phyloP scores from a whole-genome alignment of 2,113 vertebrate species.

The Podarcis raffonei region DNA sequence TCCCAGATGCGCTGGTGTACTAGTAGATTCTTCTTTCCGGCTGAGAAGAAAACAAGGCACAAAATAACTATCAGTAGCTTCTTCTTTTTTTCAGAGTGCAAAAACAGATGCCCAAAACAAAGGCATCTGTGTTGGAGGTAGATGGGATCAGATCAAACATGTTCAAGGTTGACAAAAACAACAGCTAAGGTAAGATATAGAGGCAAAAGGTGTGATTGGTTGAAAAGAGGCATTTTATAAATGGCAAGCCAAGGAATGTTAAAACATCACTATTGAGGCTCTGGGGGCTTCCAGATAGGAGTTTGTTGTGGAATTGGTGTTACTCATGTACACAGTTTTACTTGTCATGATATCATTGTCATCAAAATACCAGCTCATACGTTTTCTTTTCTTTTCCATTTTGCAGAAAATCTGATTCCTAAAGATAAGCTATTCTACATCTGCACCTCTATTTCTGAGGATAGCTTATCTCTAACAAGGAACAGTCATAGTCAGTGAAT shows the following conservation, averaged over 20 bases:
- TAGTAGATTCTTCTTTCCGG: slow-evolving; percentile 54
- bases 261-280: not conserved
- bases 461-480: too few species aligned
- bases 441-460: too few species aligned
- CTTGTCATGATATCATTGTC: too few species aligned
- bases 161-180: slow-evolving; percentile 52
- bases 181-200: slow-evolving; percentile 41
- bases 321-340: too few species aligned
- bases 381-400: too few species aligned
- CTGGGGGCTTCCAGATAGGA: too few species aligned
- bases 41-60: slow-evolving; percentile 65
- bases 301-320: too few species aligned
- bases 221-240: slow-evolving; percentile 42
- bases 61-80: slow-evolving; percentile 42
- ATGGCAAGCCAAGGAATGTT: slow-evolving; percentile 4
- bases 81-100: slow-evolving; percentile 57
- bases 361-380: too few species aligned
- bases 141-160: slow-evolving; percentile 65
- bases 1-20: slow-evolving; percentile 66
- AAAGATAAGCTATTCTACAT: too few species aligned
- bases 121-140: slow-evolving; percentile 55
- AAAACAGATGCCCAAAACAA: slow-evolving; percentile 59
- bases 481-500: too few species aligned
- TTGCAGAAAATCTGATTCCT: too few species aligned
- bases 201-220: slow-evolving; percentile 41